These are phyloP conservation scores for Latrodectus elegans DNA, from an alignment of 2,888 invertebrate genomes.

Conservation along the genomic window DNA sequence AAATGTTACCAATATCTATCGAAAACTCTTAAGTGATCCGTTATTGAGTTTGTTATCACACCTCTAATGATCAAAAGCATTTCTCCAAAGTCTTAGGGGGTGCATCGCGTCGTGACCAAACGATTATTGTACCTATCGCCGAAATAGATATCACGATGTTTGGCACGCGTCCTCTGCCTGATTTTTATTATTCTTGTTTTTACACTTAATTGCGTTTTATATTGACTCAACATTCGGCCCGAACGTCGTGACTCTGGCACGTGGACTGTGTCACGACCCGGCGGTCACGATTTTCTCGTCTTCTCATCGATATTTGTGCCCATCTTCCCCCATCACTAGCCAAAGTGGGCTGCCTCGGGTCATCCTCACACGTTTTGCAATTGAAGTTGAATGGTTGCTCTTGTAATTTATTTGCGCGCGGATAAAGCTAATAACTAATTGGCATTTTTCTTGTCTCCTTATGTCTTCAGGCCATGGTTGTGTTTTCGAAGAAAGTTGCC, in stretches of 20 bases:
- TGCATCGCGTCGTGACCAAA: slow-evolving; percentile 45
- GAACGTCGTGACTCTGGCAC: slow-evolving; percentile 60
- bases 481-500: slow-evolving; percentile 2
- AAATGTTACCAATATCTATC: slow-evolving; percentile 43
- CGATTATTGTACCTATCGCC: slow-evolving; percentile 48
- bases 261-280: slow-evolving; percentile 62
- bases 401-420: slow-evolving; percentile 50
- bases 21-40: slow-evolving; percentile 34
- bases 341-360: slow-evolving; percentile 25
- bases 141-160: slow-evolving; percentile 63
- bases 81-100: slow-evolving; percentile 10
- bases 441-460: slow-evolving; percentile 47
- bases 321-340: slow-evolving; percentile 10
- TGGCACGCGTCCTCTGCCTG: slow-evolving; percentile 43
- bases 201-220: slow-evolving; percentile 54
- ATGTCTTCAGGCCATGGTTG: slow-evolving; percentile 15
- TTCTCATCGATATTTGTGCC: slow-evolving; percentile 6
- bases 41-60: slow-evolving; percentile 52
- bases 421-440: slow-evolving; percentile 56
- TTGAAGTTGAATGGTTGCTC: slow-evolving; percentile 37
- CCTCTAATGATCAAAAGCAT: slow-evolving; percentile 12
- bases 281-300: slow-evolving; percentile 48
- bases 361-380: slow-evolving; percentile 44
- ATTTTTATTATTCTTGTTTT: slow-evolving; percentile 25
- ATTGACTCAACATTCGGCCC: slow-evolving; percentile 41